Conservation (phyloP, 2,888 invertebrate genomes). For the Drosophila bunnanda region DNA sequence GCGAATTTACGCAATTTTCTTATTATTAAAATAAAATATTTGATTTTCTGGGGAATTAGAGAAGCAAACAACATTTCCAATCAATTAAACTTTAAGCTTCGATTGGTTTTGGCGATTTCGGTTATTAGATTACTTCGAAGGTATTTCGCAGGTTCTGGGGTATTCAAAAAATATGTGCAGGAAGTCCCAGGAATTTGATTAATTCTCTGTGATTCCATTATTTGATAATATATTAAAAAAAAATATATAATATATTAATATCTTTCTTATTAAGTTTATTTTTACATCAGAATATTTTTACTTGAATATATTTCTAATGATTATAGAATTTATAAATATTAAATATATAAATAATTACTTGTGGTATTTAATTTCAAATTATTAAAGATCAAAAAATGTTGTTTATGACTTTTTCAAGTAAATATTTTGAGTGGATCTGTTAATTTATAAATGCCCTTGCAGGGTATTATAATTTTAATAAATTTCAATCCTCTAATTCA, state of each 20-base stretch:
- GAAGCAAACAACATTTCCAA: slow-evolving; percentile 30
- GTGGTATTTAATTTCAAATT: too few relatives aligned
- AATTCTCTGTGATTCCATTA: background rate
- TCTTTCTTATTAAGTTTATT: too few relatives aligned
- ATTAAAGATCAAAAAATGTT: too few relatives aligned
- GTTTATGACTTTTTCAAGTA: too few relatives aligned
- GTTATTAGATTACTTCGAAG: slow-evolving; percentile 26
- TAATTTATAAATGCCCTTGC: too few relatives aligned
- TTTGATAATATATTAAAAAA: background rate
- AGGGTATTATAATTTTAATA: too few relatives aligned
- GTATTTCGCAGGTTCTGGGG: slow-evolving; percentile 2
- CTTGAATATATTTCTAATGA: too few relatives aligned
- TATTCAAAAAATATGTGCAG: background rate
- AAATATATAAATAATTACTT: too few relatives aligned
- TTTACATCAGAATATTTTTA: too few relatives aligned
- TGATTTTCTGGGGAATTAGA: slow-evolving; percentile 27
- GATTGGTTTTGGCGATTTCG: slow-evolving; percentile 24
- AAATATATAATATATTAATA: background rate
- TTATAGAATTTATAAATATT: too few relatives aligned
- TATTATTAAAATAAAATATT: background rate
- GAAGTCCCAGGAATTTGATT: background rate
- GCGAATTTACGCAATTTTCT: slow-evolving; percentile 60
- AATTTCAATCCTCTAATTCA: too few relatives aligned
- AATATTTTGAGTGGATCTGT: too few relatives aligned
- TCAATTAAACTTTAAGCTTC: slow-evolving; percentile 38